Evolutionary conservation across 92 coral and sea anemone genomes (phyloP).

Genomic region (Umimayanthus kanabou): DNA sequence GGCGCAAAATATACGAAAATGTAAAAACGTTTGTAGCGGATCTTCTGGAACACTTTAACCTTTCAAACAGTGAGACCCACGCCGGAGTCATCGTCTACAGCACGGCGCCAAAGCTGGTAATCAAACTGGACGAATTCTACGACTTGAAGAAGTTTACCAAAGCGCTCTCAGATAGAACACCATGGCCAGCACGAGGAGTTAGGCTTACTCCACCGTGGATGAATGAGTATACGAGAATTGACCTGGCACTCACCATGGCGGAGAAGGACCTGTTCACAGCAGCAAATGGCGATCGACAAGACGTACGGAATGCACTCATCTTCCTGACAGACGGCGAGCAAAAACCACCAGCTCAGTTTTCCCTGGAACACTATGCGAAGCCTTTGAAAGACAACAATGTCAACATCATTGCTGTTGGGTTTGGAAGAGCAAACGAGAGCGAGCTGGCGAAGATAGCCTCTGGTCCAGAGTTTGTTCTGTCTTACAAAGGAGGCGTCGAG

Average conservation of each 20-base stretch:
- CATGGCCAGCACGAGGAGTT: not conserved
- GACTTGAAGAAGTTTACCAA: conserved; percentile 6
- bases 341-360: not conserved
- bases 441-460: conserved; percentile 32
- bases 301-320: conserved; percentile 19
- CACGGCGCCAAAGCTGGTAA: conserved; percentile 24
- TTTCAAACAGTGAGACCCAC: conserved; percentile 22
- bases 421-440: not conserved
- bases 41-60: not conserved
- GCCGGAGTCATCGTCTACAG: conserved; percentile 38
- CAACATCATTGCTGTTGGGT: conserved; percentile 29
- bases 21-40: conserved; percentile 27
- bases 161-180: not conserved
- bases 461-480: conserved; percentile 8
- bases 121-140: conserved; percentile 18
- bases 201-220: not conserved
- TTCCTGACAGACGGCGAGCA: conserved; percentile 35
- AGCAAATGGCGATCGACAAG: conserved; percentile 27
- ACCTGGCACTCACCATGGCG: conserved; percentile 17
- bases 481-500: conserved; percentile 21
- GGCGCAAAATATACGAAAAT: not conserved
- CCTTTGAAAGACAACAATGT: not conserved
- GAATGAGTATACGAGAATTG: conserved; percentile 29
- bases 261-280: not conserved
- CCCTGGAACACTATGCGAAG: conserved; percentile 3